Base-by-base conservation (phyloP, 2,888 invertebrate species). In the Hemithea aestivaria region DNA sequence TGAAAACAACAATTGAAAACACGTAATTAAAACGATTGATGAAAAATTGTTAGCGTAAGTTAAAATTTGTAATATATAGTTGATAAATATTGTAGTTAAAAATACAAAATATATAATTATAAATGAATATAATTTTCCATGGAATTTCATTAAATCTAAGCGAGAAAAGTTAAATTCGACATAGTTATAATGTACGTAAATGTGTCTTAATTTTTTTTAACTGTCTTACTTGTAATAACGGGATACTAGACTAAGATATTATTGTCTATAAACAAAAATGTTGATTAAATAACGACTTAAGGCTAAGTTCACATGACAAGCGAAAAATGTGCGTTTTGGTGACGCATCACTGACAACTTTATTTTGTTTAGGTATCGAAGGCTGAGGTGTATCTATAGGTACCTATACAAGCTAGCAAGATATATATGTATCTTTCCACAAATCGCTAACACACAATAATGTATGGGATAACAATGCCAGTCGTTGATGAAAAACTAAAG, bases 101-200 rank as follows among this genome's bases (percentile, higher is more conserved):
- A 83, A 85, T 82, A 83, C 75, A 84, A 85, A 81, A 79, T 83
- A 84, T 83, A 82, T 80, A 68, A 82, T 77, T 80, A 82, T 77
- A 80, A 83, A 81, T 79, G 81, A 83, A 82, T 84, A 83, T 85
- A 83, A 84, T 87, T 85, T 85, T 87, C 81, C 84, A 87, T 79
- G 80, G 78, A 85, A 83, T 85, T 42, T 83, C 83, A 79, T 73
- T 78, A 80, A 67, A 70, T 56, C 58, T 85, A 83, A 82, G 82
- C 66, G 62, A 68, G 63, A 69, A 62, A 53, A 54, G 59, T 58
- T 56, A 64, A 62, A 64, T 60, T 50, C 54, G 50, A 64, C 65
- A 58, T 59, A 62, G 54, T 28, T 35, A 34, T 40, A 24, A 25
- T 20, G 26, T 30, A 42, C 25, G 31, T 46, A 45, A 16, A 16